These are phyloP conservation scores for Eidolon helvum DNA, from an alignment of 2,113 vertebrate species.

Conservation along the genomic window DNA sequence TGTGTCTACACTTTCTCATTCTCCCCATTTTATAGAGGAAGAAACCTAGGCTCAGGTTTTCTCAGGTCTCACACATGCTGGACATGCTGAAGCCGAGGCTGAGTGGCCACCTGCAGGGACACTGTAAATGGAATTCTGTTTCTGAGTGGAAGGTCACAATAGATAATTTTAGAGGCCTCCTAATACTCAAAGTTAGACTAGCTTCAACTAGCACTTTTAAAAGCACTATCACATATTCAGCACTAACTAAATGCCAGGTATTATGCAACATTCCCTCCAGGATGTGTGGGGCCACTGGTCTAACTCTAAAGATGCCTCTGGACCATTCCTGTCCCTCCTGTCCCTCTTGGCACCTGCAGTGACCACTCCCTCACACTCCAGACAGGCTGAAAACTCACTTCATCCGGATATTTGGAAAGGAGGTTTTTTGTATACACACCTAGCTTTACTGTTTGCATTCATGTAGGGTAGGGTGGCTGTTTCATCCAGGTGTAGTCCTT, in stretches of 20 bases:
- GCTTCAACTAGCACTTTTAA: neutral
- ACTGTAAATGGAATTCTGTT: neutral
- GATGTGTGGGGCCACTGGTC: neutral
- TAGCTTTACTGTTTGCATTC: neutral
- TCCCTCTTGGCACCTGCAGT: neutral
- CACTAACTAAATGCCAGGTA: neutral
- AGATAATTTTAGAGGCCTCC: neutral
- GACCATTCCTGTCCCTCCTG: neutral
- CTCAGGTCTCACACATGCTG: neutral
- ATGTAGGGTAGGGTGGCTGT: neutral
- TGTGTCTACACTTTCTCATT: neutral
- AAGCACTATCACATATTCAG: neutral
- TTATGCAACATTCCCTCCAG: neutral
- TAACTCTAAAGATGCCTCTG: neutral
- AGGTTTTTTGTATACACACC: neutral
- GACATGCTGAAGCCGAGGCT: neutral
- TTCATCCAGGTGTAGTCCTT: neutral
- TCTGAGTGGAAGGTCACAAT: neutral
- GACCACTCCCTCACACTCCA: neutral
- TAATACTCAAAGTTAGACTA: neutral
- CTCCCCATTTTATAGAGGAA: neutral
- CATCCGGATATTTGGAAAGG: conserved; percentile 55
- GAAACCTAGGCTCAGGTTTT: neutral
- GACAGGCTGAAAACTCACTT: neutral
- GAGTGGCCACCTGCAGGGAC: neutral